Base-by-base conservation (phyloP, 2,888 invertebrate genomes). In the Drepana falcataria region DNA sequence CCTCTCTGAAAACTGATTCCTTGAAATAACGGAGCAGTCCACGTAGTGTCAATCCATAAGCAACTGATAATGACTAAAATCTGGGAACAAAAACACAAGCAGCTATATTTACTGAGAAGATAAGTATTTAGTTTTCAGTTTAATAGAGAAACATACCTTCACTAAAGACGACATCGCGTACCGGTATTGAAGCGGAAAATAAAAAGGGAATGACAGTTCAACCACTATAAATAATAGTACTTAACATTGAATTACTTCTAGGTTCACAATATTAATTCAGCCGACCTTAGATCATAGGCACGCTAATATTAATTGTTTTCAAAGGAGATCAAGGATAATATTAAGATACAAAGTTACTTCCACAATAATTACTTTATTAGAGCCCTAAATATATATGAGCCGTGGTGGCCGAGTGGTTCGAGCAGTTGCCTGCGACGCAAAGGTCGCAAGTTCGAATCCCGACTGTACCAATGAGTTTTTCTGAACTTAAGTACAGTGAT, bases 1-100 rank as follows among this genome's bases (percentile, higher is more conserved):
- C 73, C 75, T 49, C 73, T 81, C 53, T 77, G 73, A 37, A 80
- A 65, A 52, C 67, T 73, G 54, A 81, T 53, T 48, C 75, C 73
- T 60, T 75, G 69, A 35, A 78, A 70, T 35, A 77, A 40, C 1
- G 75, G 71, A 7, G 60, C 69, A 47, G 71, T 57, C 37, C 51
- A 52, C 4, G 62, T 56, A 48, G 57, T 47, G 9, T 9, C 9
- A 48, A 60, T 59, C 51, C 61, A 64, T 2, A 44, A 7, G 6
- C 44, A 3, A 1, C 9, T 9, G 7, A 44, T 2, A 9, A 44
- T 9, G 9, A 44, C 9, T 9, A 44, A 9, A 34, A 51, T 34
- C 51, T 51, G 51, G 2, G 34, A 51, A 41, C 44, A 44, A 44
- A 44, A 44, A 44, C 3, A 37, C 44, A 9, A 9, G 44, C 7